These are phyloP conservation scores for Drosophila falleni DNA, from an alignment of 2,888 invertebrate genomes.

Conservation along the genomic window DNA sequence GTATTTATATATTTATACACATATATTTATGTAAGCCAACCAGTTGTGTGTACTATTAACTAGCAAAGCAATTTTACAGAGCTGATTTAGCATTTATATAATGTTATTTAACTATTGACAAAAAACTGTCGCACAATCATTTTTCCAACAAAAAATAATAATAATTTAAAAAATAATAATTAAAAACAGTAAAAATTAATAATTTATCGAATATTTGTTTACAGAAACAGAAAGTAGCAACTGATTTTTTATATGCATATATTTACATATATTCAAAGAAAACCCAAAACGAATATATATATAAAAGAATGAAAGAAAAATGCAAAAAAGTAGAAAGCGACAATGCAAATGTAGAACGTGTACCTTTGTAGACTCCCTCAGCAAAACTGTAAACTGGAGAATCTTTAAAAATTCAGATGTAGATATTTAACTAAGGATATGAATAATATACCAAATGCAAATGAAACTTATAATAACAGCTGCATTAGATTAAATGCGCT, in stretches of 20 bases:
- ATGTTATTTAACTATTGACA: constrained; percentile 46
- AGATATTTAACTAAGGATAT: constrained; percentile 52
- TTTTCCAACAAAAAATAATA: constrained; percentile 35
- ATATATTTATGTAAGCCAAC: constrained; percentile 24
- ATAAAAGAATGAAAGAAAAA: constrained; percentile 11
- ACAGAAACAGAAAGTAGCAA: constrained; percentile 38
- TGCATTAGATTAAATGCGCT: constrained; percentile 46
- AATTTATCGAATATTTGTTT: constrained; percentile 56
- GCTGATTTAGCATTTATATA: constrained; percentile 68
- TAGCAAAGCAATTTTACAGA: constrained; percentile 63
- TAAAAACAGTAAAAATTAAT: constrained; percentile 25
- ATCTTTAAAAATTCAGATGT: constrained; percentile 40
- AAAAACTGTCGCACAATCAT: constrained; percentile 73
- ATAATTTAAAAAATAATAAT: too few relatives aligned
- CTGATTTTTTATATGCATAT: constrained; percentile 29
- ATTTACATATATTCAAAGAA: constrained; percentile 39
- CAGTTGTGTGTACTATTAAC: constrained; percentile 40
- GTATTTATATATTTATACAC: constrained; percentile 18
- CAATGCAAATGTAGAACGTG: constrained; percentile 43
- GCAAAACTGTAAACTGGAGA: constrained; percentile 20
- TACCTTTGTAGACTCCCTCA: constrained; percentile 48
- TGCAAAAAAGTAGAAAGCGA: constrained; percentile 24
- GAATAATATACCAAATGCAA: constrained; percentile 23
- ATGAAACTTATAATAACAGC: constrained; percentile 18
- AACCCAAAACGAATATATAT: constrained; percentile 7